A percentile compares a stretch with the other conserved stretches of the same genome.
Conservation (phyloP, 2,113 vertebrate genomes). For the Gracilinanus agilis region DNA sequence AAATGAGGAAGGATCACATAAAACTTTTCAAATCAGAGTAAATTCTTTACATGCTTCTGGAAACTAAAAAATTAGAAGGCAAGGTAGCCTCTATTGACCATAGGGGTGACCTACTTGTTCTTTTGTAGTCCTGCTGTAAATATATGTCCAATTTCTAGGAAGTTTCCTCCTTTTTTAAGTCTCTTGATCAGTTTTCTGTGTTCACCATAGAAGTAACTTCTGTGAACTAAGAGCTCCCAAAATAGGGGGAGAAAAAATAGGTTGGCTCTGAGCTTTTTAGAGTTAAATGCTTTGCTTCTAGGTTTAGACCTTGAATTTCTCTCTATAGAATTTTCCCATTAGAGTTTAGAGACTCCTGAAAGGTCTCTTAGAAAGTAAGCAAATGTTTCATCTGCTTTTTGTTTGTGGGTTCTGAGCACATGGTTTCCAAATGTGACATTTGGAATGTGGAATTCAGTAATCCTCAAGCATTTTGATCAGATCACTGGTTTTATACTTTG, state of each 20-base stretch:
- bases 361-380: conserved; percentile 50
- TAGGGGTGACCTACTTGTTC: not conserved
- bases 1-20: not conserved
- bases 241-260: not conserved
- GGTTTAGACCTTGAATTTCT: conserved; percentile 32
- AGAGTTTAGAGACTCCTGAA: conserved; percentile 58
- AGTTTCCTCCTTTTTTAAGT: not conserved
- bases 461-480: conserved; percentile 71
- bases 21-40: not conserved
- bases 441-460: conserved; percentile 65
- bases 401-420: conserved; percentile 68
- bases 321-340: conserved; percentile 40
- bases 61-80: not conserved
- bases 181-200: conserved; percentile 11
- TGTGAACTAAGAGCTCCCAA: not conserved
- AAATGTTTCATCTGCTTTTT: conserved; percentile 71
- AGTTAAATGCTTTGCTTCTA: conserved; percentile 13
- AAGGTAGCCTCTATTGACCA: not conserved
- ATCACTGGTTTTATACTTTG: conserved; percentile 59
- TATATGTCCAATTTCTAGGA: conserved; percentile 10
- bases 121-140: conserved; percentile 20
- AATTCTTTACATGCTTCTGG: not conserved
- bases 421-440: conserved; percentile 73
- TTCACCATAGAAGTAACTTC: not conserved
- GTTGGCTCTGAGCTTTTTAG: not conserved